Base-by-base conservation (phyloP, 1,140 invertebrate genomes). In the Agraylea sexmaculata region DNA sequence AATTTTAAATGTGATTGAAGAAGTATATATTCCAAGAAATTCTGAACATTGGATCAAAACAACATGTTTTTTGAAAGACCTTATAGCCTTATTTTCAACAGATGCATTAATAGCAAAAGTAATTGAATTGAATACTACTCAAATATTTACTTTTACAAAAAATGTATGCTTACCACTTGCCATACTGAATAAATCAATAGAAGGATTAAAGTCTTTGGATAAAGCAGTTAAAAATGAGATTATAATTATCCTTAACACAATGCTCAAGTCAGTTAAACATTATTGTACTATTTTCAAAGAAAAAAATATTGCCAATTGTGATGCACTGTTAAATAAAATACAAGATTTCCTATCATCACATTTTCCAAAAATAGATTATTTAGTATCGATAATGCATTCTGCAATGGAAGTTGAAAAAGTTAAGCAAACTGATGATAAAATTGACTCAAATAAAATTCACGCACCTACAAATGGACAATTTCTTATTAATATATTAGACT, bases 31-130 rank as follows among this genome's bases (percentile, higher is more conserved):
- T 47, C 74, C 74, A 0, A 62, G 71, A 54, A 55, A 66, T 21
- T 71, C 74, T 2, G 53, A 54, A 39, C 71, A 74, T 44, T 79
- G 76, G 75, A 58, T 72, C 37, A 64, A 52, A 48, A 57, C 67
- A 23, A 57, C 70, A 17, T 54, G 63, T 21, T 79, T 78, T 57
- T 45, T 68, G 10, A 58, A 65, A 36, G 61, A 66, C 51, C 61
- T 77, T 41, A 41, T 70, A 6, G 55, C 59, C 23, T 57, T 55
- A 46, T 45, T 73, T 29, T 53, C 58, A 46, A 66, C 69, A 6
- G 56, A 59, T 42, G 52, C 57, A 36, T 52, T 66, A 46, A 34
- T 64, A 28, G 40, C 51, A 37, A 53, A 57, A 55, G 53, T 64
- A 43, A 45, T 39, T 13, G 57, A 61, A 10, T 42, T 71, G 6